These are phyloP conservation scores for Bruchidius siliquastri DNA, from an alignment of 2,888 invertebrate genomes.

Conservation along the genomic window DNA sequence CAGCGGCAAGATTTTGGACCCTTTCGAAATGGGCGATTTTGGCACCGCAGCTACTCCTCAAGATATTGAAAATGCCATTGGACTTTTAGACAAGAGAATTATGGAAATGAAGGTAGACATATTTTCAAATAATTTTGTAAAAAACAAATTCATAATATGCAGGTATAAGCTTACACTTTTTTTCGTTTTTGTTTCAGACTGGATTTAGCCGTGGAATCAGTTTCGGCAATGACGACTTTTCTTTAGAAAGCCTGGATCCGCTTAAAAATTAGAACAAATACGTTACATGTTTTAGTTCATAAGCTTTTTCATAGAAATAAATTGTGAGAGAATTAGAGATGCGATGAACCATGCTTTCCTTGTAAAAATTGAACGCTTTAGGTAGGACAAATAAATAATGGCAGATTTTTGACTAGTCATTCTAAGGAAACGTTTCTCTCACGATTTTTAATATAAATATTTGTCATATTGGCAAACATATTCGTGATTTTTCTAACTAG, in stretches of 20 bases:
- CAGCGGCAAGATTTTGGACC: constrained; percentile 57
- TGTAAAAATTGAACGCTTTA: not conserved
- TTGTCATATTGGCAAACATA: constrained; percentile 33
- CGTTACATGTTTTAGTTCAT: constrained; percentile 14
- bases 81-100: constrained; percentile 74
- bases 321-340: not conserved
- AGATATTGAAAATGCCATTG: constrained; percentile 70
- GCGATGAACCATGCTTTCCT: not conserved
- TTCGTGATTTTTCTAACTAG: constrained; percentile 30
- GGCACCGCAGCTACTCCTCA: constrained; percentile 51
- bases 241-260: constrained; percentile 89
- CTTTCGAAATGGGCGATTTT: constrained; percentile 82
- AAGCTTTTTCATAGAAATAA: not conserved
- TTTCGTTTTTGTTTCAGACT: constrained; percentile 61
- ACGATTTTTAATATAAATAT: constrained; percentile 9
- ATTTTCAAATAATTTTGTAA: not conserved
- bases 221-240: constrained; percentile 91
- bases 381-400: not conserved
- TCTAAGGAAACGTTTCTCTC: not conserved
- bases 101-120: constrained; percentile 76
- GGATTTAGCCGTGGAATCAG: constrained; percentile 83
- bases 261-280: constrained; percentile 59
- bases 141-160: too few species aligned
- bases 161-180: constrained; percentile 15
- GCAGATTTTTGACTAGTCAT: not conserved